A percentile compares a stretch with the other conserved stretches of the same genome.
phyloP scores from a whole-genome alignment of 1,140 invertebrate genomes.

The Polypedilum pembai region DNA sequence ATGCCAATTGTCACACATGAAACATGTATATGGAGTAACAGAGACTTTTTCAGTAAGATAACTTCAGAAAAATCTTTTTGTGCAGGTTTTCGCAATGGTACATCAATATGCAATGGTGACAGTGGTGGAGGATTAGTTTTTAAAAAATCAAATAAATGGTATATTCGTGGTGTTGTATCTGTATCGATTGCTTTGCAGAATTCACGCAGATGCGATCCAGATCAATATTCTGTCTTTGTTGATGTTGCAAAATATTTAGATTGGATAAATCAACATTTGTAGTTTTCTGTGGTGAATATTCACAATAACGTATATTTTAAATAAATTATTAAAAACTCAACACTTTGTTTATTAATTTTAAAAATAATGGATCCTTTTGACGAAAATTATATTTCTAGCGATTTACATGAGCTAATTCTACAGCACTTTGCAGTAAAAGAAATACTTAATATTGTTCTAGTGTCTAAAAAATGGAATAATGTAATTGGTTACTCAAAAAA shows the following conservation, averaged over 20 bases:
- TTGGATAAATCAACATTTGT: slow-evolving; percentile 44
- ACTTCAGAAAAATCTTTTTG: slow-evolving; percentile 55
- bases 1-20: slow-evolving; percentile 46
- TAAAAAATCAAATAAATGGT: slow-evolving; percentile 39
- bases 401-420: background rate
- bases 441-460: background rate
- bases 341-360: background rate
- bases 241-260: slow-evolving; percentile 49
- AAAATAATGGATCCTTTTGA: slow-evolving; percentile 2
- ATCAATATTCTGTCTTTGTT: slow-evolving; percentile 50
- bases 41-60: slow-evolving; percentile 46
- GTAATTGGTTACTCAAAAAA: background rate
- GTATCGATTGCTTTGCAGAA: slow-evolving; percentile 46
- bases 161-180: slow-evolving; percentile 50
- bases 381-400: background rate
- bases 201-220: slow-evolving; percentile 47
- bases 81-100: slow-evolving; percentile 51
- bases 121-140: slow-evolving; percentile 54
- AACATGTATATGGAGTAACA: slow-evolving; percentile 46
- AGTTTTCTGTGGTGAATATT: background rate
- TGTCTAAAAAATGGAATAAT: background rate
- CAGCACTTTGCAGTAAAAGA: background rate
- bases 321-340: background rate
- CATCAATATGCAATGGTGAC: slow-evolving; percentile 51
- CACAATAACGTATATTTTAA: background rate